Base-by-base conservation (phyloP, 2,888 invertebrate species). In the Drosophila buzzatii region DNA sequence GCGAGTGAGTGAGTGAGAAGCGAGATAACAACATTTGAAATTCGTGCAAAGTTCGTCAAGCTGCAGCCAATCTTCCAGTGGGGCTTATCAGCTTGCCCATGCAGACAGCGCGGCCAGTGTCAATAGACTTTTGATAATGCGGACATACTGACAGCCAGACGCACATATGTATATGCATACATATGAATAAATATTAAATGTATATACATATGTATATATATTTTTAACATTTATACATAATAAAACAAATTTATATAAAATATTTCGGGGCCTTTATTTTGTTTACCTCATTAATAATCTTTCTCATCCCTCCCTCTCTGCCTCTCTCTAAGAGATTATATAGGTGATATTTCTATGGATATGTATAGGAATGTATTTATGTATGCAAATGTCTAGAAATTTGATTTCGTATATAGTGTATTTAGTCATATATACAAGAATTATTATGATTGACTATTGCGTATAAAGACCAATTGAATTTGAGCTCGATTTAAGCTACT, bases 71-170 rank as follows among this genome's bases (percentile, higher is more conserved):
- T 69, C 52, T 52, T 42, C 52, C 52, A 53, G 55, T 64, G 63
- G 56, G 53, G 64, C 80, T 85, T 83, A 90, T 90, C 84, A 90
- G 77, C 59, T 49, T 60, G 59, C 51, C 51, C 62, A 75, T 74
- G 81, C 81, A 87, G 87, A 87, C 87, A 81, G 89, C 75, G 77
- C 77, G 82, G 73, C 76, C 77, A 78, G 75, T 82, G 90, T 85
- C 90, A 81, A 86, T 79, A 81, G 76, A 86, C 85, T 79, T 79
- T 79, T 76, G 67, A 79, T 79, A 73, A 79, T 68, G 63, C 37
- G 41, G 47, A 69, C 33, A 35, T n/a, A 41, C 10, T n/a, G 7
- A 52, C 44, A 49, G 23, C 37, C 14, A 49, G n/a, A 27, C 10
- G 8, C 2, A 27, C 0, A 41, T 12, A 23, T 10, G 18, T 18